Evolutionary conservation across 2,888 invertebrate species (phyloP), one percentile per base, ranked within the genome.

Genomic region (Machimus atricapillus): DNA sequence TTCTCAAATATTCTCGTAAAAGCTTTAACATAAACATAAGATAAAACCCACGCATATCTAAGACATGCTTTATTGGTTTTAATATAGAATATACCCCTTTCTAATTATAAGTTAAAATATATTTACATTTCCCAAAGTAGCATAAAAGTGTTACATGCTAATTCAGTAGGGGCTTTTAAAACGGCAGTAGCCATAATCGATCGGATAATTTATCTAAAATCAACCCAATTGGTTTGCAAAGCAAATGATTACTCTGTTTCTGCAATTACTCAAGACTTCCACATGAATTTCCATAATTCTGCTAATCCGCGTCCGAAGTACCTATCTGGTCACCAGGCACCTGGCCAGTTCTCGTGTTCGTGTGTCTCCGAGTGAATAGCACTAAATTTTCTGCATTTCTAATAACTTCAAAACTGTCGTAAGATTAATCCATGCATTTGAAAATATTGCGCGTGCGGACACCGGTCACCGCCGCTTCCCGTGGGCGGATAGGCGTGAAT

Each of bases 401-500:
- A 43, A 78, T 43, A 78, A 78, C 78, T 43, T 78, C 43, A 4
- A 78, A 78, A 78, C 31, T 79, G 79, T 79, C 79, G 79, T 52
- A 46, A 46, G 79, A 79, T 79, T 79, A 79, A 79, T 52, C 79
- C 79, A 52, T 79, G 31, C 27, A 31, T 1, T 12, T 79, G 40
- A 31, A 79, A 12, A 46, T 79, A 79, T 46, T 79, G 82, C 82
- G 82, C 82, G 82, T 82, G 82, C 82, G 82, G 58, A 37, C 82
- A n/a, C 19, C 40, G 82, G 82, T 82, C 82, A 82, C 82, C 40
- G 34, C 16, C 34, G 76, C 58, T 66, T 66, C 31, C 40, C 82
- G 82, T 82, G 31, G 82, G 82, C 58, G 82, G 58, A 82, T 82
- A 82, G 82, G 82, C 82, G 82, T 82, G 82, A 82, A 82, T 82